A percentile compares a stretch with the other conserved stretches of the same genome.
Conservation (phyloP, 30 jellyfish, hydroid and myxozoan species). For the Hydra vulgaris region DNA sequence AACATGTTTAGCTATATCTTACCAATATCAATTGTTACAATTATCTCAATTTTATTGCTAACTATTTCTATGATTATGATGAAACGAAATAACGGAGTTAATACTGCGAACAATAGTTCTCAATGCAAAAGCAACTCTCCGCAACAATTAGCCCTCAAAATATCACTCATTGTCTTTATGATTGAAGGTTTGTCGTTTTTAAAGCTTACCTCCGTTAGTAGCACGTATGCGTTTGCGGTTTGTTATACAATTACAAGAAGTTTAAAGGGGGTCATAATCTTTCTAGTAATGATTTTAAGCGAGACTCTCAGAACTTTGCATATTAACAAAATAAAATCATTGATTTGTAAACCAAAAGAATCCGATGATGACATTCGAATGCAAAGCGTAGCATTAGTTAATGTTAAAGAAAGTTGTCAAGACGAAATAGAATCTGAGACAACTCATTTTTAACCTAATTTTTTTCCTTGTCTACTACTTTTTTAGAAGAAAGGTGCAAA, state of each 20-base stretch:
- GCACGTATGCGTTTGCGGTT: not conserved
- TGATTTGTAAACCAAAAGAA: not conserved
- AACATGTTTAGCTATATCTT: not conserved
- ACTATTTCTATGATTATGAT: not conserved
- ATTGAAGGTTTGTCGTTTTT: not conserved
- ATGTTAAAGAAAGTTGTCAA: not conserved
- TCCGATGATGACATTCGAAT: not conserved
- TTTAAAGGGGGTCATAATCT: not conserved
- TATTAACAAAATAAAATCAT: not conserved
- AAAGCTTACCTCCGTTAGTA: not conserved
- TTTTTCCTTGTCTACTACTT: too few relatives aligned
- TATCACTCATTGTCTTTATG: not conserved
- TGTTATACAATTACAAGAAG: not conserved
- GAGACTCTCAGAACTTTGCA: not conserved
- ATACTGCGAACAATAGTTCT: not conserved
- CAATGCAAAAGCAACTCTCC: not conserved
- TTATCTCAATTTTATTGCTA: not conserved
- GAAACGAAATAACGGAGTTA: not conserved
- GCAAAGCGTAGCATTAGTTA: not conserved
- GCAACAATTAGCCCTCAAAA: not conserved
- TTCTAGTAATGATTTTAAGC: not conserved
- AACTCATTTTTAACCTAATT: not conserved
- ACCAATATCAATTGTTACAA: not conserved
- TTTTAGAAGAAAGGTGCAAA: too few relatives aligned
- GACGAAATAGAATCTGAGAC: not conserved